phyloP scores from a whole-genome alignment of 2,888 invertebrate genomes.

The Fabriciana adippe region DNA sequence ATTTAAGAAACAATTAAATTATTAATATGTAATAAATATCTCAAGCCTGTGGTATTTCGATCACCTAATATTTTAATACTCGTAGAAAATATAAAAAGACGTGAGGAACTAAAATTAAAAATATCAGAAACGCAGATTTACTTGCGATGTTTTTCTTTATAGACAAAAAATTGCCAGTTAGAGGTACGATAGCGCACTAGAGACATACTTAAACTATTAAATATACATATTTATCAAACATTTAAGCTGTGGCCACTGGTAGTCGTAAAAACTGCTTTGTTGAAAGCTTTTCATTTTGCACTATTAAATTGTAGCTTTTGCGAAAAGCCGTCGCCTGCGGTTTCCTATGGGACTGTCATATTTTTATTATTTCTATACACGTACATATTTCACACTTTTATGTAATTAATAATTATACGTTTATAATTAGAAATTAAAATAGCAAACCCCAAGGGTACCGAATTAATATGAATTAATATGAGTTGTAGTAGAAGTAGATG shows the following conservation, averaged over 20 bases:
- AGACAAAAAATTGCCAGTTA: no score
- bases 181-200: no score
- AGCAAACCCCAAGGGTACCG: not conserved
- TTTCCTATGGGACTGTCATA: constrained; percentile 32
- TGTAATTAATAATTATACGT: constrained; percentile 5
- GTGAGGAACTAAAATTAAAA: no score
- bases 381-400: constrained; percentile 23
- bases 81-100: no score
- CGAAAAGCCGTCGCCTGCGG: constrained; percentile 24
- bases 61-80: no score
- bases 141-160: no score
- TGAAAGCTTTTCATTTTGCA: constrained; percentile 28
- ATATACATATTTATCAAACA: not conserved
- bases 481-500: not conserved
- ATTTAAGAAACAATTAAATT: not conserved
- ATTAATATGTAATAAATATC: not conserved
- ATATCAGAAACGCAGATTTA: no score
- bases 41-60: no score
- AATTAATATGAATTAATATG: not conserved
- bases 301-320: constrained; percentile 24
- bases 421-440: constrained; percentile 6
- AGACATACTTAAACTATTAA: no score
- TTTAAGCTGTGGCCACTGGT: not conserved
- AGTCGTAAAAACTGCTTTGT: constrained; percentile 14
- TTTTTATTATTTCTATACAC: constrained; percentile 13